Conservation (phyloP, 2,888 invertebrate genomes). For the Erannis defoliaria region DNA sequence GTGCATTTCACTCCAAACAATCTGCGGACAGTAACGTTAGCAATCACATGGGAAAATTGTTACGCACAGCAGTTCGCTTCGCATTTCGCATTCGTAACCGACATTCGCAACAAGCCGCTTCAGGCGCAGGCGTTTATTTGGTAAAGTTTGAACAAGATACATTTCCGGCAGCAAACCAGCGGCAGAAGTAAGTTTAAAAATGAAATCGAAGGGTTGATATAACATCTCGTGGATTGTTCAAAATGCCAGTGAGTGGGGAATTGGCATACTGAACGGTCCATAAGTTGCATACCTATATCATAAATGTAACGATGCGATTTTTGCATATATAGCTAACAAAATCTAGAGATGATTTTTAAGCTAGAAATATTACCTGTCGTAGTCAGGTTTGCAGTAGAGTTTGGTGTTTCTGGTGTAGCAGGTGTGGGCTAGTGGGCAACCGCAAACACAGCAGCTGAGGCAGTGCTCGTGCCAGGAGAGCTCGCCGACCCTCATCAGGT, state of each 20-base stretch:
- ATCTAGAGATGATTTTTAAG: not conserved
- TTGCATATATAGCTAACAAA: not conserved
- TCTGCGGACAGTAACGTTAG: constrained; percentile 82
- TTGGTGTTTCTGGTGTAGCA: constrained; percentile 98
- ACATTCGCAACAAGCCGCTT: constrained; percentile 39
- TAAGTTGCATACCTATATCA: not conserved
- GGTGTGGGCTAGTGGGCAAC: constrained; percentile 94
- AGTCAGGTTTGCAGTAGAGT: constrained; percentile 98
- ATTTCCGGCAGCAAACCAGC: constrained; percentile 20
- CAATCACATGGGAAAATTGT: constrained; percentile 43
- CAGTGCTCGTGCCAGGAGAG: constrained; percentile 99
- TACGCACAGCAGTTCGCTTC: constrained; percentile 55
- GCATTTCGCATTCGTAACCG: constrained; percentile 53
- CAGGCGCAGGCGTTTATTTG: constrained; percentile 32
- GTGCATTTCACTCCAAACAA: constrained; percentile 98
- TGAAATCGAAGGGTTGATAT: constrained; percentile 7
- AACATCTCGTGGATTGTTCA: constrained; percentile 10
- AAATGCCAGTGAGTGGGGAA: not conserved
- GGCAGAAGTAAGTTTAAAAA: constrained; percentile 15
- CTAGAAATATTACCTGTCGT: constrained; percentile 92
- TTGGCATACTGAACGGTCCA: not conserved
- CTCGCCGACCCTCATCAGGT: constrained; percentile 97
- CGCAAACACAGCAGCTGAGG: constrained; percentile 97
- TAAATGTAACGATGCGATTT: too few species aligned
- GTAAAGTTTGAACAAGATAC: constrained; percentile 32